phyloP scores from a whole-genome alignment of 2,888 invertebrate species.

The Pollenia griseotomentosa region DNA sequence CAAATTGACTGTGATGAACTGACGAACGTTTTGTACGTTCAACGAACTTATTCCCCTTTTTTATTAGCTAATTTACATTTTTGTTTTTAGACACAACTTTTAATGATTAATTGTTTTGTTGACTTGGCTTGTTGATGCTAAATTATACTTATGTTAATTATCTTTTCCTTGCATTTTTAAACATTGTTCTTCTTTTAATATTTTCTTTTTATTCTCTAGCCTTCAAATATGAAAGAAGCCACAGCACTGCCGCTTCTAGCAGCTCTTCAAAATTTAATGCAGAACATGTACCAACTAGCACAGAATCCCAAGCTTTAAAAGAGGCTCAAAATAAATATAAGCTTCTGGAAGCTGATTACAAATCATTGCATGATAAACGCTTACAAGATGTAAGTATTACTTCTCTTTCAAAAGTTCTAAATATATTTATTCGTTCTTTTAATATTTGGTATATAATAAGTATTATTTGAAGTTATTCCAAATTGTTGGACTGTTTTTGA shows the following conservation, averaged over 20 bases:
- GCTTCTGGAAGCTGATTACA: conserved; percentile 90
- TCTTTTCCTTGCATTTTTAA: not conserved
- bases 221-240: conserved; percentile 68
- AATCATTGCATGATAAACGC: conserved; percentile 90
- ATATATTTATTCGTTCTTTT: not conserved
- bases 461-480: no score
- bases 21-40: conserved; percentile 32
- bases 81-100: not conserved
- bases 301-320: conserved; percentile 82
- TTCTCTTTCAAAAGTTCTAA: not conserved
- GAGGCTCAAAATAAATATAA: conserved; percentile 87
- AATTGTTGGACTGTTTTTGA: no score
- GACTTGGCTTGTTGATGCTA: not conserved
- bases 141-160: not conserved
- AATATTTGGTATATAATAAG: no score
- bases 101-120: conserved; percentile 17
- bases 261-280: conserved; percentile 64
- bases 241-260: conserved; percentile 64
- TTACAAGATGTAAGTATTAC: conserved; percentile 90
- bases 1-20: not conserved
- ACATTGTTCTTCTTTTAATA: not conserved
- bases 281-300: conserved; percentile 81
- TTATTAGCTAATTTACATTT: not conserved
- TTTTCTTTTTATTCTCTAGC: conserved; percentile 46
- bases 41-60: conserved; percentile 49